These are phyloP conservation scores for Callimorpha dominula DNA, from an alignment of 2,888 invertebrate genomes.

Conservation along the genomic window DNA sequence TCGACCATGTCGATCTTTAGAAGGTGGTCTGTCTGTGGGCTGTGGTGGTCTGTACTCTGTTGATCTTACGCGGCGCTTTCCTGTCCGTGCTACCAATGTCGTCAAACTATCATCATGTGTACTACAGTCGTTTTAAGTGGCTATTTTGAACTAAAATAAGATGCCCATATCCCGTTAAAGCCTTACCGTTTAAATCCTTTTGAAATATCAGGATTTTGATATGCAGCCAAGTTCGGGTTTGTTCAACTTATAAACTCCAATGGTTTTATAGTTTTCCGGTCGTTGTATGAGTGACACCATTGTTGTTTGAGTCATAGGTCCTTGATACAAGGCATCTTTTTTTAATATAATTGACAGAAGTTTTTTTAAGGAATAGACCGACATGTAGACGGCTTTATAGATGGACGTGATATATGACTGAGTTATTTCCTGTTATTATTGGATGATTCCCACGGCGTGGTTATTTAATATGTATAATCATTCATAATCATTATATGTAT, in stretches of 20 bases:
- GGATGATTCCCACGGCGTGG: slow-evolving; percentile 6
- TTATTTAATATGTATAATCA: background rate
- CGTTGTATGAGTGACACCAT: slow-evolving; percentile 41
- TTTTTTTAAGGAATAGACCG: slow-evolving; percentile 9
- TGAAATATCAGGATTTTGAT: slow-evolving; percentile 9
- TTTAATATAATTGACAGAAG: slow-evolving; percentile 11
- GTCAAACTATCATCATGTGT: too few species aligned
- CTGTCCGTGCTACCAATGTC: too few species aligned
- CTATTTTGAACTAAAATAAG: too few species aligned
- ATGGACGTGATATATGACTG: slow-evolving; percentile 15
- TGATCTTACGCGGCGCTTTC: too few species aligned
- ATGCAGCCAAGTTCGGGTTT: slow-evolving; percentile 42
- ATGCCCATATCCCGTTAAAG: background rate
- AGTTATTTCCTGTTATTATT: slow-evolving; percentile 9
- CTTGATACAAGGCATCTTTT: slow-evolving; percentile 14
- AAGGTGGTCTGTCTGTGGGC: too few species aligned
- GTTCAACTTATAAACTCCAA: slow-evolving; percentile 44
- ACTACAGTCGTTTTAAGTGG: too few species aligned
- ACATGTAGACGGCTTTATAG: slow-evolving; percentile 11
- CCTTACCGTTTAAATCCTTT: background rate
- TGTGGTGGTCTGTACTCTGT: too few species aligned
- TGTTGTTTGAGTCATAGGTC: slow-evolving; percentile 27
- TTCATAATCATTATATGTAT: background rate
- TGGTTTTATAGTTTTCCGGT: slow-evolving; percentile 51
- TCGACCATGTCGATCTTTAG: too few species aligned